Evolutionary conservation across 2,797 vertebrate species (phyloP).

Genomic region (Limnodromus scolopaceus): DNA sequence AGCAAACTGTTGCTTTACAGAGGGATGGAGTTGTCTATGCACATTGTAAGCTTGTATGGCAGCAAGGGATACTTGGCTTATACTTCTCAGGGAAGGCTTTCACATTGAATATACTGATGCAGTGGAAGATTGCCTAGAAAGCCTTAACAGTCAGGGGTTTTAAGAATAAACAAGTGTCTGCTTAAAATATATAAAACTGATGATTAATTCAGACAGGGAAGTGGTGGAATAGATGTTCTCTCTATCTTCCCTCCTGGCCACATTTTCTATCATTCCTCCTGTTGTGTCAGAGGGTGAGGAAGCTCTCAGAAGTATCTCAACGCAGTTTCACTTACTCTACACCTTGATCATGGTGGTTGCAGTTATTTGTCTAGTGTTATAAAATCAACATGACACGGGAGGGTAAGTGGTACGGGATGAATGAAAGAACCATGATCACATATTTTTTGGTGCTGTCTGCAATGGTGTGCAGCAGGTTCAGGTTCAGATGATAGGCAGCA

Average conservation of each 20-base stretch:
- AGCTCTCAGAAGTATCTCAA: neutral
- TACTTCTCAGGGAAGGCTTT: neutral
- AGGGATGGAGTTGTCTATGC: neutral
- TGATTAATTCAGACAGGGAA: neutral
- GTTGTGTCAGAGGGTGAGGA: neutral
- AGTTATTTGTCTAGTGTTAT: neutral
- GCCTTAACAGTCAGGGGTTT: neutral
- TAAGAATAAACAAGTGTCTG: neutral
- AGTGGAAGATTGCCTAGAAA: neutral
- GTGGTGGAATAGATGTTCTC: neutral
- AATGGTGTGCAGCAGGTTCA: neutral
- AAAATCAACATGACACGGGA: neutral
- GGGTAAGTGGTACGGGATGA: fast-evolving
- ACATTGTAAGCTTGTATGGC: neutral
- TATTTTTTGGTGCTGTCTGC: neutral
- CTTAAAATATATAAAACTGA: neutral
- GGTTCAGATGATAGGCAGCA: neutral
- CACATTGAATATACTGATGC: neutral
- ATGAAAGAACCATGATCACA: neutral
- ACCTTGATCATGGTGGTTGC: neutral
- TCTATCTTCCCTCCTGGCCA: neutral
- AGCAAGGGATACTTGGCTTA: neutral
- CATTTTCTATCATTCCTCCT: neutral
- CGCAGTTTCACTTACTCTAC: neutral
- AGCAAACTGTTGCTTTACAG: neutral